Evolutionary conservation across 2,888 invertebrate species (phyloP), one percentile per base, ranked within the genome.

Genomic region (Tridacna gigas): DNA sequence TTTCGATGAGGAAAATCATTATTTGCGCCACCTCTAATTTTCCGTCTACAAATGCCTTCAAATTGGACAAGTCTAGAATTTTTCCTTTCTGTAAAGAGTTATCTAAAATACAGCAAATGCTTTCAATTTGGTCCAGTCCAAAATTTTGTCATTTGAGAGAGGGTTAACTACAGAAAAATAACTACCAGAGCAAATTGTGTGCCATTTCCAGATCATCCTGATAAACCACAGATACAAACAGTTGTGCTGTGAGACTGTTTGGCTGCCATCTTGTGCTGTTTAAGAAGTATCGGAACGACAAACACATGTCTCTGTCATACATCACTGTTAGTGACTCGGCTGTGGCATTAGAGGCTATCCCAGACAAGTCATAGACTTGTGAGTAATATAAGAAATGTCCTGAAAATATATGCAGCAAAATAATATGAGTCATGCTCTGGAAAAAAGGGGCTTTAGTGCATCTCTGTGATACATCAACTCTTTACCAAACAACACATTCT

Each of bases 271-370:
- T 47, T 47, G 77, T 80, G 48, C 80, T 75, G 75, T 85, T 82
- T 9, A 85, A 60, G 47, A 74, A 77, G 48, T 85, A 85, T 79
- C 80, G 79, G 65, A 85, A 85, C 20, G 77, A 65, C 28, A 82
- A 47, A 60, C 85, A 85, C 5, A 79, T 78, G n/a, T 79, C 81
- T 61, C 61, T 48, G 15, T 47, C 65, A 28, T 66, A 66, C 28
- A 18, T 25, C 18, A 66, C 66, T 7, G 28, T 11, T 66, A 66
- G 66, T 13, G 66, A 66, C 12, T 66, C 66, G 18, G 26, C 26
- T 15, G 66, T 66, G 1, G 66, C 66, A 66, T 66, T 66, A 11
- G 0, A 66, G 9, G 28, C 66, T 28, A 66, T 66, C 9, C 66
- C 66, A 28, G 28, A 25, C 22, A 15, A 66, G 28, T 66, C 28